Base-by-base conservation (phyloP, 2,888 invertebrate genomes). In the Auanema sp. region DNA sequence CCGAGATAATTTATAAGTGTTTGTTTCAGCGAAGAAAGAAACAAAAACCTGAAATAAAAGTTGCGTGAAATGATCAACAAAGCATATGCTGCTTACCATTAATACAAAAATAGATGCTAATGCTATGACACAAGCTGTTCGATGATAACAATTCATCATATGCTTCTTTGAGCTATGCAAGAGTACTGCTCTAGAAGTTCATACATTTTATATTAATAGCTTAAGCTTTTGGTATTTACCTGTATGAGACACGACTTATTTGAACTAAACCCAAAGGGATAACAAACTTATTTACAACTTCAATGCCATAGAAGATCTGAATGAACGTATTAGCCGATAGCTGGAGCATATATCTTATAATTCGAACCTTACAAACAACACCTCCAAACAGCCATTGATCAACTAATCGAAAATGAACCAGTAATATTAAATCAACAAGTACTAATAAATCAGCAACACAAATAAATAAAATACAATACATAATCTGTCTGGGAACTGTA, bases 221-320 rank as follows among this genome's bases (percentile, higher is more conserved):
- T 5, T 33, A 33, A 5, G 8, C 33, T 33, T 47, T 47, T 47
- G 47, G 18, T 47, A 18, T 5, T 5, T 16, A 68, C 49, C 68
- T 60, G 53, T 70, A 68, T 21, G 72, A 72, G 40, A 67, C 66
- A 11, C 72, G 60, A 24, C 69, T 69, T 55, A 74, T 68, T 41
- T 69, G 65, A 14, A 74, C 71, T n/a, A 74, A 64, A 14, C 66
- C 66, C 43, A 74, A 52, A 2, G 74, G 74, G 40, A 71, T 71
- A 10, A 74, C 62, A n/a, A 74, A 64, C 44, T 74, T 74, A 69
- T 74, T 74, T 52, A 74, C 64, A 14, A 71, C 64, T 44, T 74
- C 74, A 51, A 71, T 68, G 24, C 60, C 60, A 61, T 71, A 53
- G 53, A 53, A 53, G 12, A 53, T 24, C 53, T 53, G 53, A 53